Conservation (phyloP, 2,797 vertebrate species). For the Coendou prehensilis region DNA sequence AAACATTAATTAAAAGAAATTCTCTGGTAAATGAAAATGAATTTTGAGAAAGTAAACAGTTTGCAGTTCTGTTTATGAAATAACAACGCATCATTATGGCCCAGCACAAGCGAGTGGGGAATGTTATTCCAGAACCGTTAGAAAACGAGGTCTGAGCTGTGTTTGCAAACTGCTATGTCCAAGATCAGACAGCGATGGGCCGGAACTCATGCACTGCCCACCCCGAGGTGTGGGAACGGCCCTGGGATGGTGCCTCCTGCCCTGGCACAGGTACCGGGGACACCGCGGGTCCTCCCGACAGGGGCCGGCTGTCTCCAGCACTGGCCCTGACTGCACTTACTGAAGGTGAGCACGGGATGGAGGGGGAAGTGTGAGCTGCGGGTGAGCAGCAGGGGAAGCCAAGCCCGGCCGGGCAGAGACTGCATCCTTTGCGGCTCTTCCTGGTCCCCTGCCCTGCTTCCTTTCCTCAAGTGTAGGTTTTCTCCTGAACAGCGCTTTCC, state of each 20-base stretch:
- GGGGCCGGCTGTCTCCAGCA: neutral
- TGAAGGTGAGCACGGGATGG: neutral
- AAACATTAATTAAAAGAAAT: neutral
- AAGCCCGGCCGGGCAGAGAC: neutral
- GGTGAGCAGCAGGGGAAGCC: neutral
- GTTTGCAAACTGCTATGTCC: neutral
- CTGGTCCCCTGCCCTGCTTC: neutral
- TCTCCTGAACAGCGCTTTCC: neutral
- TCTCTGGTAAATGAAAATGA: neutral
- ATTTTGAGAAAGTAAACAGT: slow-evolving; percentile 2
- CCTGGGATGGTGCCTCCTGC: fast-evolving
- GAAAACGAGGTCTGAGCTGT: neutral
- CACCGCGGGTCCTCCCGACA: neutral
- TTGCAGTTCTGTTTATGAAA: neutral
- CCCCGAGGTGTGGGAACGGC: neutral
- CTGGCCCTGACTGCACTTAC: neutral
- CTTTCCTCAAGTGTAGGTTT: neutral
- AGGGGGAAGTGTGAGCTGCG: neutral
- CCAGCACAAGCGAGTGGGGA: neutral
- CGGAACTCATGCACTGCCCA: neutral
- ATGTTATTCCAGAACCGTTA: neutral
- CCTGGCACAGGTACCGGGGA: neutral
- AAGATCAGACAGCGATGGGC: neutral
- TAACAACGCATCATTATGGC: neutral
- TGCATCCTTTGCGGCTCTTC: neutral